Evolutionary conservation across 2,888 invertebrate species (phyloP), one percentile per base, ranked within the genome.

Genomic region (Helobdella robusta): DNA sequence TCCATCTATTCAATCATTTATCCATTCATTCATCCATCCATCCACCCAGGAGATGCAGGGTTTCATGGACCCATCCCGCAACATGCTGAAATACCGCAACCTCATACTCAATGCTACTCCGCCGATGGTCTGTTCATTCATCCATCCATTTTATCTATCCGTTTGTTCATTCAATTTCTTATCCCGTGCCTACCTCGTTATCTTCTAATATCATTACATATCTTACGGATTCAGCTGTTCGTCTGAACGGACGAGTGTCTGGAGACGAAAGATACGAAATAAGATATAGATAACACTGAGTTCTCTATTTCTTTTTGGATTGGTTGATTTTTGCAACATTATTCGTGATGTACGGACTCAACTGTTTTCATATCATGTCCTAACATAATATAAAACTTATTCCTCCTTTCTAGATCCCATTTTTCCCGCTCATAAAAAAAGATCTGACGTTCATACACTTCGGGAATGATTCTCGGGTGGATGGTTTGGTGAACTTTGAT

Each of bases 71-170:
- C 97, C 98, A 1, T 93, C 94, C 35, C 84, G 97, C 71, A 99
- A 98, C 79, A 98, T 99, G 97, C 91, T 91, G 76, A 94, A 94
- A 80, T 98, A 98, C 78, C 84, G 98, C 70, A 94, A 94, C 78
- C 84, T 97, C 67, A 87, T 98, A 52, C 93, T 92, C 77, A 87
- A 90, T 79, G 87, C 89, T 28, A 88, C 89, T 77, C 91, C 90
- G 48, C 87, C 87, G 34, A 86, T 87, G 78, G 87, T 87, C 40
- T 40, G 40, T 40, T 40, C 40, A 40, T 40, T 8, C 40, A 40
- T 40, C 18, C 11, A 40, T 40, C 18, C 40, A 11, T 40, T 40
- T 40, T 40, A 18, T 15, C 8, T 40, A 40, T 40, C 18, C 8
- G 18, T 18, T 40, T 40, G 40, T 40, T 40, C 8, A 40, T 40